These are phyloP conservation scores for Clarias gariepinus DNA, from an alignment of 2,113 vertebrate genomes.

Conservation along the genomic window DNA sequence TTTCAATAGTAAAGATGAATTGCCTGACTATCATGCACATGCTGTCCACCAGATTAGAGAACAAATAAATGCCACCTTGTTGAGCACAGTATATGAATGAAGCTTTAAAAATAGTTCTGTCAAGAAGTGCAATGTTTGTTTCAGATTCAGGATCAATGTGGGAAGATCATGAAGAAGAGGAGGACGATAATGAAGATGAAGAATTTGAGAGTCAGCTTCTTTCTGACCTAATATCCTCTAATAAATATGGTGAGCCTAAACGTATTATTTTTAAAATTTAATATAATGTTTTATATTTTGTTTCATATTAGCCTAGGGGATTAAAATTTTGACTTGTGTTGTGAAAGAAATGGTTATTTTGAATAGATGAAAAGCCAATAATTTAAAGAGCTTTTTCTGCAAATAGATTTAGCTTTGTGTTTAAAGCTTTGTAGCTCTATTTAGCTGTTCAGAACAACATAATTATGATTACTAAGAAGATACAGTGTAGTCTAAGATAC, in stretches of 20 bases:
- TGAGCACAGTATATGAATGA: neutral
- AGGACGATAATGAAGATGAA: slow-evolving; percentile 82
- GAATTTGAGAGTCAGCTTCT: slow-evolving; percentile 89
- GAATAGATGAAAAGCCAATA: no score
- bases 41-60: neutral
- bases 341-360: neutral
- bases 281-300: neutral
- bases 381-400: no score
- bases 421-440: no score
- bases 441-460: no score
- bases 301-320: neutral
- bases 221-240: slow-evolving; percentile 92
- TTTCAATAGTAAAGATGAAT: no score
- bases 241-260: slow-evolving; percentile 86
- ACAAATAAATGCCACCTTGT: neutral
- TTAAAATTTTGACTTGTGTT: neutral
- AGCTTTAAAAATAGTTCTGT: neutral
- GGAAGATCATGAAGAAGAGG: slow-evolving; percentile 87
- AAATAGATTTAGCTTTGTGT: neutral
- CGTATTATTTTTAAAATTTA: neutral
- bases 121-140: neutral
- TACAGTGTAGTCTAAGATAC: no score
- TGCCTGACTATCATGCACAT: neutral
- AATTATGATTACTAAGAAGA: no score
- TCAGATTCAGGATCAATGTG: slow-evolving; percentile 92